Base-by-base conservation (phyloP, 2,888 invertebrate genomes). In the Eugnorisma glareosa region DNA sequence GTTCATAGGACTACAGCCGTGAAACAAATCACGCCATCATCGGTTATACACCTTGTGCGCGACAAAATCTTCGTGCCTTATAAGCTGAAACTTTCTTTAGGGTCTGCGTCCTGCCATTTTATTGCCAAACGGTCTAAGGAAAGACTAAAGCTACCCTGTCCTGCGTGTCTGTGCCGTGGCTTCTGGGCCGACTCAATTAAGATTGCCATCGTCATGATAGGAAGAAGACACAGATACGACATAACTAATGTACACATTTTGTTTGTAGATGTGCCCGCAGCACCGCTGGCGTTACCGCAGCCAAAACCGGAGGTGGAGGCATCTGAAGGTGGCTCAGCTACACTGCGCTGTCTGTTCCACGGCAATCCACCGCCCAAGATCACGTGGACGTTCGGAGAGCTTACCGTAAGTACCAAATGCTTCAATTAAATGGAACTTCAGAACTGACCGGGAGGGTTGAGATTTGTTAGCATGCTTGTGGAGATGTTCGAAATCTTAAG, bases 311-410 rank as follows among this genome's bases (percentile, higher is more conserved):
- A 97, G 82, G 97, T 98, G 48, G 93, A 95, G 18, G 98, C 97
- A 0, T 96, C 97, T 40, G 98, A 98, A 93, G 99, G 99, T 67
- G 97, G 97, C 83, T 97, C 97, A 88, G 98, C 98, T 1, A 97
- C 97, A 11, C 95, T 99, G 84, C 97, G 97, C 73, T 99, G 99
- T 92, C 96, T 98, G 45, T 98, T 98, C 85, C 97, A 97, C 85
- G 98, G 99, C 79, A 97, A 97, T 93, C 99, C 99, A 7, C 97
- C 97, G 81, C 99, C 99, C 6, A 97, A 95, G 78, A 97, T 99
- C 86, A 97, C 97, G 0, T 99, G 99, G 99, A 97, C 97, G 28
- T 98, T 97, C 84, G 98, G 97, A 72, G 97, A 97, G 79, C 96
- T 98, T 86, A 95, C 97, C 93, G 98, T 98, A 94, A 93, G 96